These are phyloP conservation scores for Embidobia sp. DNA, from an alignment of 2,888 invertebrate species.

Conservation along the genomic window DNA sequence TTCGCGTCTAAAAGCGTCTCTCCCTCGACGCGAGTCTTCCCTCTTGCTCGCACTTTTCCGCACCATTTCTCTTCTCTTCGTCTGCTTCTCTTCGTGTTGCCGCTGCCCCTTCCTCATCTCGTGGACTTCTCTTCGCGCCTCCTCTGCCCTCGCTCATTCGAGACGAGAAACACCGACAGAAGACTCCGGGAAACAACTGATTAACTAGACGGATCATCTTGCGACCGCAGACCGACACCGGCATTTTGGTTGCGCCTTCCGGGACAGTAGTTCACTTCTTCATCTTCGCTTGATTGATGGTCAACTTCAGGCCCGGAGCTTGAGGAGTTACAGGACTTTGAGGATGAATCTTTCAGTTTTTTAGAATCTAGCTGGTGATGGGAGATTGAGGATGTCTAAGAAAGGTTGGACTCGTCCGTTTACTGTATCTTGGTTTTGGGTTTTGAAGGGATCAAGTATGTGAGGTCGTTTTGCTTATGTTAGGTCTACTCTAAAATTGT, in stretches of 20 bases:
- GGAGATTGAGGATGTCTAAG: too few species aligned
- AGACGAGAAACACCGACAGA: slow-evolving; percentile 46
- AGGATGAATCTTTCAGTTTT: too few species aligned
- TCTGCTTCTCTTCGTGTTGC: slow-evolving; percentile 61
- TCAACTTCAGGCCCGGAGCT: too few species aligned
- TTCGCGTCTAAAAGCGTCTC: slow-evolving; percentile 80
- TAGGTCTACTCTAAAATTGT: too few species aligned
- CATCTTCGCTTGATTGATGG: too few species aligned
- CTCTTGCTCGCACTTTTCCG: slow-evolving; percentile 60
- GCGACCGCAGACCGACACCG: slow-evolving; percentile 37
- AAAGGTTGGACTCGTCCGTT: too few species aligned
- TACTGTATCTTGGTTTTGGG: too few species aligned
- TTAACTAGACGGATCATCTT: slow-evolving; percentile 36
- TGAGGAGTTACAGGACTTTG: too few species aligned
- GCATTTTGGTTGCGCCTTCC: slow-evolving; percentile 18
- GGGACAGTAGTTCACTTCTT: too few species aligned
- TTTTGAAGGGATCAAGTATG: too few species aligned
- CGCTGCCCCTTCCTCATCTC: slow-evolving; percentile 66
- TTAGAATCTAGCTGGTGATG: too few species aligned
- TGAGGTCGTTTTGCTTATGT: too few species aligned
- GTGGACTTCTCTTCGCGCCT: slow-evolving; percentile 35
- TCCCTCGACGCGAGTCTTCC: slow-evolving; percentile 71
- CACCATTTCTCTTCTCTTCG: slow-evolving; percentile 39
- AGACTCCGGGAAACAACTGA: slow-evolving; percentile 47
- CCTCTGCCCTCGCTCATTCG: slow-evolving; percentile 53